Base-by-base conservation (phyloP, 2,113 vertebrate species). In the Tylochromis polylepis region DNA sequence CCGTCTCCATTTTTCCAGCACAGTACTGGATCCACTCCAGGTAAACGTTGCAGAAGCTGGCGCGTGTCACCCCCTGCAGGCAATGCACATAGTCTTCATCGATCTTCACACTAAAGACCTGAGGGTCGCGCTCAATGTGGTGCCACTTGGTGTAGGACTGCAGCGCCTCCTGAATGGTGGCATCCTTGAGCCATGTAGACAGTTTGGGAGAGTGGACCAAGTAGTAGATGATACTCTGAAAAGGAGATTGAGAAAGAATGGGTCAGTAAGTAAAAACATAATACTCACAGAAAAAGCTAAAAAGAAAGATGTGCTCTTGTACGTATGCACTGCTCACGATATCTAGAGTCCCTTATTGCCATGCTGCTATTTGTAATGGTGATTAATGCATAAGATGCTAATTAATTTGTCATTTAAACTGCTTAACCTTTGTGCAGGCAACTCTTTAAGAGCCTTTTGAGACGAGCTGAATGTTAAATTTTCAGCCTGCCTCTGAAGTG, bases 1-100 rank as follows among this genome's bases (percentile, higher is more conserved):
- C 99, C 97, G 97, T 97, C 29, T 95, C 96, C 77, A 96, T 96
- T 90, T 97, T 98, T 86, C 92, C 96, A 3, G 97, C 96, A 27
- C 99, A 99, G 93, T 97, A 96, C 89, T 99, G 99, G 92, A 99
- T 98, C 99, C 99, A 99, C 87, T 99, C 98, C 82, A 99, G 96
- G 93, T 99, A 99, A 88, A 98, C 96, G 2, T 97, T 99, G 89
- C 99, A 99, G 95, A 97, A 99, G 93, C 99, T 99, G 91, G 98
- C 98, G 3, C 99, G 95, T 0, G 99, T 99, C 93, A 99, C 97
- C 3, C 99, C 99, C 94, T 99, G 98, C 87, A 99, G 97, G 87
- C 98, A 99, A 0, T 99, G 99, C 55, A 99, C 98, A 4, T 98
- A 99, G 94, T 99, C 99, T 27, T 99, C 99, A 5, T 99, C 99